Evolutionary conservation across 2,888 invertebrate genomes (phyloP).

Genomic region (Erebia aethiops): DNA sequence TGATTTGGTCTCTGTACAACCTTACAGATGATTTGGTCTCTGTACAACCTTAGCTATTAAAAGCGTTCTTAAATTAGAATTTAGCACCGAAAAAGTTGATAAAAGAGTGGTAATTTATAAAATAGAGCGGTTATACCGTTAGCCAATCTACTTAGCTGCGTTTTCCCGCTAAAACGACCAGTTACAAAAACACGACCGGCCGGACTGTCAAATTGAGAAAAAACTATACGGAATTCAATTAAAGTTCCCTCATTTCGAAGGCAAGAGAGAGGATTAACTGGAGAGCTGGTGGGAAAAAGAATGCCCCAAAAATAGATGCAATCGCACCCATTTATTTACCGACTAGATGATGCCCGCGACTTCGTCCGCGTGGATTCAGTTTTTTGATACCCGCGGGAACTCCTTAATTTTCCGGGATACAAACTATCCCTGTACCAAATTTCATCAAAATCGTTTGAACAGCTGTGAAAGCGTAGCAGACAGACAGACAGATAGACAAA

Average conservation of each 20-base stretch:
- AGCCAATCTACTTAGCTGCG: conserved; percentile 42
- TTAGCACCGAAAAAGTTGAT: conserved; percentile 29
- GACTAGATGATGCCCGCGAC: too few relatives aligned
- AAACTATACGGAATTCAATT: conserved; percentile 74
- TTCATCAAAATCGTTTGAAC: too few relatives aligned
- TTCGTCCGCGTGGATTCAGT: too few relatives aligned
- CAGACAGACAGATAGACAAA: too few relatives aligned
- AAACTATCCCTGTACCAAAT: too few relatives aligned
- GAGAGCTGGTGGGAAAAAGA: background rate
- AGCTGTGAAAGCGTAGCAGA: too few relatives aligned
- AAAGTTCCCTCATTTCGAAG: conserved; percentile 66
- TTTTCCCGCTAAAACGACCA: conserved; percentile 42
- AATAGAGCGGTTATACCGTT: conserved; percentile 43
- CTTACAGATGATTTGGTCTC: background rate
- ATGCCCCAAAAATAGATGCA: too few relatives aligned
- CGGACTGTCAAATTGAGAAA: conserved; percentile 56
- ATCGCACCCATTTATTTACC: too few relatives aligned
- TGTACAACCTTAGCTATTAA: background rate
- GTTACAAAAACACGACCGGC: conserved; percentile 44
- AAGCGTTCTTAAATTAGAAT: conserved; percentile 30
- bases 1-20: background rate
- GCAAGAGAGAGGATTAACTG: conserved; percentile 47
- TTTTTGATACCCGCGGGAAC: too few relatives aligned
- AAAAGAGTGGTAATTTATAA: conserved; percentile 31
- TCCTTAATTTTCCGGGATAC: too few relatives aligned